Percentiles rank a stretch among this genome's conserved stretches.
These are phyloP conservation scores for Scophthalmus maximus DNA, from an alignment of 2,113 vertebrate genomes.

Conservation along the genomic window DNA sequence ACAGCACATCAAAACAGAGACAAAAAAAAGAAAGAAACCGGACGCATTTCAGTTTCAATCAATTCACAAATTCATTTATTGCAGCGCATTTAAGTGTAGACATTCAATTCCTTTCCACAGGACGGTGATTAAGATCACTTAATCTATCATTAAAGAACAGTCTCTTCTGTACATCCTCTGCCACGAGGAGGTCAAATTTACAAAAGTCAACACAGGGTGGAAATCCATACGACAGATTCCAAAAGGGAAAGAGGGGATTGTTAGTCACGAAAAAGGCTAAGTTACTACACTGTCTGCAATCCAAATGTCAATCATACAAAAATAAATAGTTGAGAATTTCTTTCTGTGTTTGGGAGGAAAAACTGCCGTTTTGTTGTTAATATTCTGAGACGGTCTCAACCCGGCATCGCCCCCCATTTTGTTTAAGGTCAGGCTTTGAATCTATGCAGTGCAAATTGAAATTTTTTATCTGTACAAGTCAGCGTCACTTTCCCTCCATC, in stretches of 20 bases:
- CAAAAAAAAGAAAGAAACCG: background rate
- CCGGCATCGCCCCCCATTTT: constrained; percentile 4
- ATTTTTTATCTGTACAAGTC: constrained; percentile 68
- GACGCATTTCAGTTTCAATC: constrained; percentile 30
- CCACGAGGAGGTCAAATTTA: constrained; percentile 57
- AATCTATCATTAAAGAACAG: constrained; percentile 55
- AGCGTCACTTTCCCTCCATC: constrained; percentile 26
- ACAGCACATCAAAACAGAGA: background rate
- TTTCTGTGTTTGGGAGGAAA: constrained; percentile 36
- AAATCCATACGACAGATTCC: constrained; percentile 37
- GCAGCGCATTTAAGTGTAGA: constrained; percentile 72
- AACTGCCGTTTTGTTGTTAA: constrained; percentile 30
- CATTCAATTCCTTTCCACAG: constrained; percentile 80
- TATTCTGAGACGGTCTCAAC: constrained; percentile 22
- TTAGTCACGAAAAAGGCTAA: constrained; percentile 61
- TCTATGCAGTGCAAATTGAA: constrained; percentile 70
- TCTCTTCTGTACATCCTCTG: constrained; percentile 69
- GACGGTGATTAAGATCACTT: constrained; percentile 68
- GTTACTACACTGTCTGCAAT: constrained; percentile 48
- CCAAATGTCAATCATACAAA: constrained; percentile 70
- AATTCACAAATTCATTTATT: constrained; percentile 80
- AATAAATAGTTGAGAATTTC: constrained; percentile 72
- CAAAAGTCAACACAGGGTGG: constrained; percentile 55
- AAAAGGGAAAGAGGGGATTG: constrained; percentile 23
- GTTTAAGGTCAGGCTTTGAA: constrained; percentile 34